These are phyloP conservation scores for Paradoxurus hermaphroditus DNA, from an alignment of 2,113 vertebrate species.

Conservation along the genomic window DNA sequence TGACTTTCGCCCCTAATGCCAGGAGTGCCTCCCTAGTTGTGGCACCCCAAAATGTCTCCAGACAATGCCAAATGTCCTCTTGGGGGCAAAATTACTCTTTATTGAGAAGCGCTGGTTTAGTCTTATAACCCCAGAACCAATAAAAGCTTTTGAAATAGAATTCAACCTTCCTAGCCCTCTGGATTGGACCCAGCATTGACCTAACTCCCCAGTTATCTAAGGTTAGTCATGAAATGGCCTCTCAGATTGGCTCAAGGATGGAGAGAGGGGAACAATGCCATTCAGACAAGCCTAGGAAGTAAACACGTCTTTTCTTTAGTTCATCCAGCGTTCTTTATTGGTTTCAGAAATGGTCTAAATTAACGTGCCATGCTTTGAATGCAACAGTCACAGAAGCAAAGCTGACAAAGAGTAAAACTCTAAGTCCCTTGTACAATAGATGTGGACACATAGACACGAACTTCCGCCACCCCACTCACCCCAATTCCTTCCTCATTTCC, in stretches of 20 bases:
- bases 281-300: not conserved
- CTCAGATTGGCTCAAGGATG: not conserved
- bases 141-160: not conserved
- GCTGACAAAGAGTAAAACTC: not conserved
- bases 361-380: not conserved
- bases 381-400: not conserved
- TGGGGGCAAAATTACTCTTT: not conserved
- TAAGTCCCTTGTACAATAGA: not conserved
- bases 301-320: not conserved
- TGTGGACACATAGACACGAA: fast-evolving
- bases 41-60: not conserved
- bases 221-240: not conserved
- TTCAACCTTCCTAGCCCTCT: not conserved
- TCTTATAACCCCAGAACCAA: not conserved
- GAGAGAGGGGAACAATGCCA: not conserved
- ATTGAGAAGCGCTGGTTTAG: not conserved
- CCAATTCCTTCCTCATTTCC: not conserved
- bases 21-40: not conserved
- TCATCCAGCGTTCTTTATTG: not conserved
- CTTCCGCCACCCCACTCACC: not conserved
- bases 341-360: not conserved
- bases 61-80: not conserved
- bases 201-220: not conserved
- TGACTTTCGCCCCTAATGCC: not conserved
- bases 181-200: not conserved